Conservation (phyloP, 2,888 invertebrate species). For the Agrotis puta region DNA sequence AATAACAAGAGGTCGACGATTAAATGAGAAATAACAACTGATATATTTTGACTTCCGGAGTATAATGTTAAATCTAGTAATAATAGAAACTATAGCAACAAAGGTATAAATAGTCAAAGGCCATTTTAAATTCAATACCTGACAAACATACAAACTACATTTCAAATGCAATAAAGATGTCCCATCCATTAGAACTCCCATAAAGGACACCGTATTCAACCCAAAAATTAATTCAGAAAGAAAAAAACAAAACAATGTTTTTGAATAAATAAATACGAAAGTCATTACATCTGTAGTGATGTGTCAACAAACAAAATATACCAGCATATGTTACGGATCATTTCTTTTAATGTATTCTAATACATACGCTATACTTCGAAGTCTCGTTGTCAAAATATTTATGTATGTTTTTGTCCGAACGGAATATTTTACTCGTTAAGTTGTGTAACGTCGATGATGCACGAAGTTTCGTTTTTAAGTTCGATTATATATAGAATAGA, state of each 20-base stretch:
- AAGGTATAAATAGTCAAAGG: constrained; percentile 11
- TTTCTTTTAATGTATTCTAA: constrained; percentile 64
- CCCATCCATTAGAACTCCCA: constrained; percentile 35
- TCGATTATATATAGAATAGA: constrained; percentile 14
- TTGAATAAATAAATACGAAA: constrained; percentile 64
- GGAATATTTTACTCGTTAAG: constrained; percentile 52
- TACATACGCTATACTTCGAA: constrained; percentile 56
- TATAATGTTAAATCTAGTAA: not conserved
- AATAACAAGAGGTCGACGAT: too few relatives aligned
- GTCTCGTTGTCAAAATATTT: constrained; percentile 66
- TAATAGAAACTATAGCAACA: constrained; percentile 22
- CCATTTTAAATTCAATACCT: constrained; percentile 20
- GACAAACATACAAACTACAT: constrained; percentile 46
- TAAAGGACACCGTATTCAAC: constrained; percentile 58
- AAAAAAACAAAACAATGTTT: constrained; percentile 55
- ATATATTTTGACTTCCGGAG: too few relatives aligned
- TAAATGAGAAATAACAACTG: too few relatives aligned
- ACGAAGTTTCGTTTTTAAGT: constrained; percentile 36
- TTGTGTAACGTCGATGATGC: constrained; percentile 28
- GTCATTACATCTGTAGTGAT: constrained; percentile 60
- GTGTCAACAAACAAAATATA: constrained; percentile 70
- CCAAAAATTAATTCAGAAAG: constrained; percentile 50
- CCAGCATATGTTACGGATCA: constrained; percentile 60
- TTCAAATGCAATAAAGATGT: constrained; percentile 58
- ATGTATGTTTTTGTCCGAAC: constrained; percentile 60